Evolutionary conservation across 2,113 vertebrate genomes (phyloP), one percentile per base, ranked within the genome.

Genomic region (Tenrec ecaudatus): DNA sequence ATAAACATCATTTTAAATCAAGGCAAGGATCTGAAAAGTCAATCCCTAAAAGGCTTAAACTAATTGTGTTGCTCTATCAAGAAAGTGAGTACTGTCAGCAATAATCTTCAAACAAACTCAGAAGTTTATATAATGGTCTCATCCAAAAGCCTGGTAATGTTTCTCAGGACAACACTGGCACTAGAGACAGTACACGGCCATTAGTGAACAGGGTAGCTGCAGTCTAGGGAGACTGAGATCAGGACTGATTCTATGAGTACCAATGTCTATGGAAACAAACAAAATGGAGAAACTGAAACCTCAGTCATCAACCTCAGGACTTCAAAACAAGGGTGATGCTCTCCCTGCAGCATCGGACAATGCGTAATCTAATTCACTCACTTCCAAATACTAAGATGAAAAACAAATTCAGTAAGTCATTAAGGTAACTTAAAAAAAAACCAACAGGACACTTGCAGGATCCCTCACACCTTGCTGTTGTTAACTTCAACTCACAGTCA

Each of bases 91-190:
- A 40, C 33, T 20, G 3, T 64, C 57, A 88, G 71, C 47, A 90
- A 57, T 89, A 60, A 53, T 92, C 82, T 53, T 77, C 2, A 11
- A 91, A 79, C 60, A 71, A 87, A 66, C 87, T 40, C 17, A 81
- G 20, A 88, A 92, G 47, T 57, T 0, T 0, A 66, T 40, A 16
- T 25, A 58, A 87, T 11, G 27, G 66, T 58, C 53, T 86, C 29
- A 71, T 68, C 43, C 47, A 27, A 79, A 84, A 79, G 22, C 27
- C 66, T 16, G 66, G 82, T 53, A 36, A 69, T 36, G 31, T 68
- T 47, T 76, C 69, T 15, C 0, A 79, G 36, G 75, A 43, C 31
- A 82, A 40, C 0, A 53, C 47, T 53, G 20, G 38, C 69, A 64
- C 19, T 12, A 66, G 38, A 83, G 33, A 53, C 60, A 60, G 33